Evolutionary conservation across 2,888 invertebrate genomes (phyloP).

Genomic region (Dexiosoma caninum): DNA sequence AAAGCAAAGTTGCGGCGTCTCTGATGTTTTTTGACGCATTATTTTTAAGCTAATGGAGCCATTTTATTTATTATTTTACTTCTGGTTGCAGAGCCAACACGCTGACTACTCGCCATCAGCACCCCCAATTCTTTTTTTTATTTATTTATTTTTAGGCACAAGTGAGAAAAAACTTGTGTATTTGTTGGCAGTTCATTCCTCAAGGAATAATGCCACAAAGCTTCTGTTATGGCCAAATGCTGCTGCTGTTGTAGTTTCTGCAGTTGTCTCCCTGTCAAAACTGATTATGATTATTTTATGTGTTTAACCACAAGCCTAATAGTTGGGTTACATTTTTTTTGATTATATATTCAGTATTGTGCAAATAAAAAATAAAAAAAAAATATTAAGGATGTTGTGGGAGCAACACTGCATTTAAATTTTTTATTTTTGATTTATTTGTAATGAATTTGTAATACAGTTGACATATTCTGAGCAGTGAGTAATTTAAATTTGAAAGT

Average conservation of each 20-base stretch:
- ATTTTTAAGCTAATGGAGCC: too few relatives aligned
- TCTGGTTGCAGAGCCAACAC: too few relatives aligned
- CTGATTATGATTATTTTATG: conserved; percentile 39
- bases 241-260: neutral
- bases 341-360: neutral
- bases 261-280: conserved; percentile 28
- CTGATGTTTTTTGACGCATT: too few relatives aligned
- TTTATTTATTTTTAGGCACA: neutral
- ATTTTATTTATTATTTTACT: too few relatives aligned
- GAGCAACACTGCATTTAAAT: neutral
- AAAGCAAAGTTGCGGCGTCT: too few relatives aligned
- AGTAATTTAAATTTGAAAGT: too few relatives aligned
- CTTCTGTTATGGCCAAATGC: neutral
- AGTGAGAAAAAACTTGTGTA: conserved; percentile 4
- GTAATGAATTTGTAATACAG: neutral
- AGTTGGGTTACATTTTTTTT: neutral
- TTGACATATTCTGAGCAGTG: too few relatives aligned
- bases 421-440: neutral
- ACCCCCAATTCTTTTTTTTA: too few relatives aligned
- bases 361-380: neutral
- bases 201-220: conserved; percentile 14
- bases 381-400: neutral
- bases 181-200: conserved; percentile 28
- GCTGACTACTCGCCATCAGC: too few relatives aligned
- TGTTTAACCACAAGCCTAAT: neutral